Evolutionary conservation across 2,888 invertebrate species (phyloP).

Genomic region (Tortricodes alternella): DNA sequence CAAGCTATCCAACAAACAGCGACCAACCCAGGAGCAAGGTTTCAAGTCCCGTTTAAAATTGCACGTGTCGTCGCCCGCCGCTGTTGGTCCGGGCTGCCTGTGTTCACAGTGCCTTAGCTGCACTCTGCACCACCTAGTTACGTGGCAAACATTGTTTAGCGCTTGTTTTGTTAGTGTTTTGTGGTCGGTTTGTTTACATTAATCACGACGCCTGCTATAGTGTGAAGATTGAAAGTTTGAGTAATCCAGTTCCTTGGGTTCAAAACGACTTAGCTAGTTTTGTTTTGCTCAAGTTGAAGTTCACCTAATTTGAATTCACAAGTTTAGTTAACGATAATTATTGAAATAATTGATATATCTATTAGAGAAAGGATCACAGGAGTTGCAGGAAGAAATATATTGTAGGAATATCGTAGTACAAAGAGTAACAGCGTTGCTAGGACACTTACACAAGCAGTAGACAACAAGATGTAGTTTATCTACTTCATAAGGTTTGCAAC

Average conservation of each 20-base stretch:
- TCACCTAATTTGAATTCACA: neutral
- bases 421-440: no score
- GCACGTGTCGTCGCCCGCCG: slow-evolving; percentile 61
- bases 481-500: no score
- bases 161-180: slow-evolving; percentile 63
- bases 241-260: slow-evolving; percentile 1
- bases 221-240: slow-evolving; percentile 24
- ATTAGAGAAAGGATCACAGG: no score
- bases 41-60: slow-evolving; percentile 71
- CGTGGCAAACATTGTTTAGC: slow-evolving; percentile 72
- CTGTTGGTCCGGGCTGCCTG: slow-evolving; percentile 54
- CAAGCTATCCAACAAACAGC: slow-evolving; percentile 51
- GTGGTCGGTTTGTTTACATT: slow-evolving; percentile 49
- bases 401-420: no score
- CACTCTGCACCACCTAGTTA: slow-evolving; percentile 67
- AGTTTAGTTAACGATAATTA: no score
- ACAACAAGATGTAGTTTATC: no score
- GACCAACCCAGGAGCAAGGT: slow-evolving; percentile 39
- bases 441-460: no score
- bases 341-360: no score
- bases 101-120: slow-evolving; percentile 65
- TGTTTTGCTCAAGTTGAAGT: neutral
- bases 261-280: neutral
- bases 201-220: slow-evolving; percentile 44
- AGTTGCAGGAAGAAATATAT: no score